phyloP scores from a whole-genome alignment of 1,140 invertebrate species.

The Bombus sibiricus region DNA sequence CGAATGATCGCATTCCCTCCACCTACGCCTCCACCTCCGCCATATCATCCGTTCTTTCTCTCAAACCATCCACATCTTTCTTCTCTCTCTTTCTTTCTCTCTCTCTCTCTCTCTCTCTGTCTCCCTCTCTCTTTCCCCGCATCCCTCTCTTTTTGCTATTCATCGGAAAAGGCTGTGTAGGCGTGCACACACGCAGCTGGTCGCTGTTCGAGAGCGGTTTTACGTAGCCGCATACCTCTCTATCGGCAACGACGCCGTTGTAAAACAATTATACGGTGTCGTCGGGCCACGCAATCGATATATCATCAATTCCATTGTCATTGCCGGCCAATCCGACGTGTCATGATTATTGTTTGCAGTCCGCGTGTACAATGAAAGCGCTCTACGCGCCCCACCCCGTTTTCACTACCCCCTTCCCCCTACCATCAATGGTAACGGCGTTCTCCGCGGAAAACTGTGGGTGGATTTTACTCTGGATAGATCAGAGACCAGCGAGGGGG shows the following conservation, averaged over 20 bases:
- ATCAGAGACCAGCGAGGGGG: neutral
- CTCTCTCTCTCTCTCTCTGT: neutral
- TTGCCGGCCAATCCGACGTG: constrained; percentile 75
- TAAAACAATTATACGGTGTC: constrained; percentile 78
- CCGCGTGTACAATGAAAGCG: constrained; percentile 73
- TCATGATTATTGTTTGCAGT: constrained; percentile 79
- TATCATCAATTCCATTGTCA: constrained; percentile 79
- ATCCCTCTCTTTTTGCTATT: constrained; percentile 39
- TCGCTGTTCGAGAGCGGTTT: constrained; percentile 58
- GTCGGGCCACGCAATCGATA: constrained; percentile 72
- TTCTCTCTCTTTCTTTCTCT: neutral
- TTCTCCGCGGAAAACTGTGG: constrained; percentile 49
- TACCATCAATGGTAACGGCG: constrained; percentile 16
- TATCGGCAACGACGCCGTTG: constrained; percentile 67
- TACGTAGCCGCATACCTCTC: constrained; percentile 53
- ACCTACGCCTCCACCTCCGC: neutral
- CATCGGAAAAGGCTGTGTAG: constrained; percentile 42
- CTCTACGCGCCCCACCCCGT: neutral
- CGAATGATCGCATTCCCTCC: constrained; percentile 32
- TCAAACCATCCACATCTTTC: neutral
- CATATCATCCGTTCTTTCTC: neutral
- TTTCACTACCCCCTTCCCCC: too few species aligned
- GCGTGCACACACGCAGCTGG: constrained; percentile 42
- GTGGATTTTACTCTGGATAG: constrained; percentile 34
- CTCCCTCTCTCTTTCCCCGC: neutral